phyloP scores from a whole-genome alignment of 2,797 vertebrate species.

The Poeciliopsis paucimaculata region DNA sequence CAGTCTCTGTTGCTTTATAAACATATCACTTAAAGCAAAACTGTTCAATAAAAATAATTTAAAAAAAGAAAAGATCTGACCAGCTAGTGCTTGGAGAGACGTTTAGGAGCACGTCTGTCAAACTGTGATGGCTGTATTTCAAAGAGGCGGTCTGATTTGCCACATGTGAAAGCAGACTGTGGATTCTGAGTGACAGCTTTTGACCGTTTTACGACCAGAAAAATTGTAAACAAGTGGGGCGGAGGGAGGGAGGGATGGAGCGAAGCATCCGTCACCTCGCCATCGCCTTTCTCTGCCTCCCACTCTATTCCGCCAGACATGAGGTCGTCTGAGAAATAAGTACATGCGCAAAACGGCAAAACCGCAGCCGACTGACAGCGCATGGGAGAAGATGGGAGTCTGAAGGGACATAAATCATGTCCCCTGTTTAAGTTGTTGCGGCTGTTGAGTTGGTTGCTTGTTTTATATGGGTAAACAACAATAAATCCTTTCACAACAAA shows the following conservation, averaged over 20 bases:
- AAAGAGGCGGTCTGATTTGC: slow-evolving; percentile 47
- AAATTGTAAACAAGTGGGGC: slow-evolving; percentile 60
- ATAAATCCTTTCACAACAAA: slow-evolving; percentile 57
- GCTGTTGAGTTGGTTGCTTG: slow-evolving; percentile 58
- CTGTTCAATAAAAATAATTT: slow-evolving; percentile 14
- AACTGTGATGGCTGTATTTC: slow-evolving; percentile 41
- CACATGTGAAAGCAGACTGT: slow-evolving; percentile 50
- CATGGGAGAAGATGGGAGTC: slow-evolving; percentile 12
- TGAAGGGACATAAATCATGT: slow-evolving; percentile 38
- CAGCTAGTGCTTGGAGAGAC: slow-evolving; percentile 15
- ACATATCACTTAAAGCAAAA: slow-evolving; percentile 3
- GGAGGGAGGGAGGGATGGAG: slow-evolving; percentile 12
- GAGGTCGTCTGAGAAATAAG: slow-evolving; percentile 32
- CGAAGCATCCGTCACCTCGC: slow-evolving; percentile 13
- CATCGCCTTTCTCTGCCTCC: slow-evolving; percentile 15
- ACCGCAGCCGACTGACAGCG: slow-evolving; percentile 40
- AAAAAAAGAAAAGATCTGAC: slow-evolving; percentile 14
- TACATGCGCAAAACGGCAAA: slow-evolving; percentile 29
- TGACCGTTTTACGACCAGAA: slow-evolving; percentile 42
- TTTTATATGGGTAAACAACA: slow-evolving; percentile 52
- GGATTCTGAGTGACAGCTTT: slow-evolving; percentile 60
- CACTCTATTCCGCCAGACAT: slow-evolving; percentile 15
- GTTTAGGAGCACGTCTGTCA: slow-evolving; percentile 53
- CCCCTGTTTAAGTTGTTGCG: slow-evolving; percentile 51
- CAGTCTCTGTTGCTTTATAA: slow-evolving; percentile 4